Conservation (phyloP, 2,797 vertebrate genomes). For the Pristis pectinata region DNA sequence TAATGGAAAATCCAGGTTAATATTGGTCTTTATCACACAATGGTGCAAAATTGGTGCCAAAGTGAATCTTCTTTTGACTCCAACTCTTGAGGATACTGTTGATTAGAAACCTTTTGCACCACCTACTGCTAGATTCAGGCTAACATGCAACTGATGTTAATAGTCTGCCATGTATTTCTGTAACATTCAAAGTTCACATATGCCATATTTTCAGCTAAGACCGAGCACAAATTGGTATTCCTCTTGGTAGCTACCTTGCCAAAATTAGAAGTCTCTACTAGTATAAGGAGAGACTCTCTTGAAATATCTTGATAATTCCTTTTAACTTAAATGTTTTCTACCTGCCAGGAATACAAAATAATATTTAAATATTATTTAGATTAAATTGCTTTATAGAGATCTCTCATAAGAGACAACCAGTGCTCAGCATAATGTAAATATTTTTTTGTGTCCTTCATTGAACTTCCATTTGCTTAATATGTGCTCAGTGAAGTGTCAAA, state of each 20-base stretch:
- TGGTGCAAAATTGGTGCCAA: constrained; percentile 23
- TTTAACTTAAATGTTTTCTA: background rate
- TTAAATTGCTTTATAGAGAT: background rate
- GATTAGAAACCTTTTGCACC: background rate
- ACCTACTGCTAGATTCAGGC: background rate
- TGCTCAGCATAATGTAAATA: constrained; percentile 24
- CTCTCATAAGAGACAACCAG: background rate
- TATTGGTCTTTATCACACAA: background rate
- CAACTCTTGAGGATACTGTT: background rate
- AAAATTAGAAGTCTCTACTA: background rate
- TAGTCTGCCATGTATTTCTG: background rate
- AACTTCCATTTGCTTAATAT: constrained; percentile 11
- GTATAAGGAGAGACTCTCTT: background rate
- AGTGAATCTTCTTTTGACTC: background rate
- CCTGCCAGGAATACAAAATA: background rate
- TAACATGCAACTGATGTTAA: background rate
- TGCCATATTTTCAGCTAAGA: background rate
- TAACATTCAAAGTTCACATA: background rate
- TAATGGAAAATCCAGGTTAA: background rate
- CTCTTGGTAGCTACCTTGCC: background rate
- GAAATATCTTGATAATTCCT: background rate
- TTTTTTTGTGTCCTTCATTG: constrained; percentile 3
- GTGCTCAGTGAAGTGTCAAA: background rate
- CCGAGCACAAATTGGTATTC: background rate
- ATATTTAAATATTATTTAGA: background rate